Evolutionary conservation across 2,113 vertebrate species (phyloP).

Genomic region (Scalopus aquaticus): DNA sequence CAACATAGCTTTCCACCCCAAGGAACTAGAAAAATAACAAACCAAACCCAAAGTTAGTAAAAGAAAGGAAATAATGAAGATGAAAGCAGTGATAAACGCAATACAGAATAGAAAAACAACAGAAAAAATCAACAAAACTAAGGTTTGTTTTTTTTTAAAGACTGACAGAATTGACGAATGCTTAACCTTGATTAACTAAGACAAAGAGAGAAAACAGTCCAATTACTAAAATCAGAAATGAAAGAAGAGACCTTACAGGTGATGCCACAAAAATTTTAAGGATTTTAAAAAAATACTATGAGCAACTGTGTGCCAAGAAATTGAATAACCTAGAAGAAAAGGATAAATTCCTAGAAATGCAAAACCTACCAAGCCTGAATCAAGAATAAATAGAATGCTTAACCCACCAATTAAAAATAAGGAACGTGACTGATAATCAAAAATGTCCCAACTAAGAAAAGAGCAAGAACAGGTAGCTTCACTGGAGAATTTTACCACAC

Average conservation of each 20-base stretch:
- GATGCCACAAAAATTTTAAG: not conserved
- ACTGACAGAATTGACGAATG: not conserved
- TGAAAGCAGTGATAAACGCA: not conserved
- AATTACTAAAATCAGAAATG: not conserved
- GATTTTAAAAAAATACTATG: not conserved
- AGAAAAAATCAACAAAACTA: not conserved
- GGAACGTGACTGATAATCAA: not conserved
- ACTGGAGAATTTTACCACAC: not conserved
- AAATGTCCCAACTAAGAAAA: not conserved
- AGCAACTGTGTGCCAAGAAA: not conserved
- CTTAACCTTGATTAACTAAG: not conserved
- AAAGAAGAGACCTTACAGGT: not conserved
- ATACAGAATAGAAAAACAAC: not conserved
- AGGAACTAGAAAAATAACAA: not conserved
- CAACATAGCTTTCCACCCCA: not conserved
- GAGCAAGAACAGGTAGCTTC: not conserved
- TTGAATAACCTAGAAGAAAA: not conserved
- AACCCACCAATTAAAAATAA: not conserved
- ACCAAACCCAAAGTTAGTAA: not conserved
- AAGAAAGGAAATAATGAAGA: slow-evolving; percentile 33
- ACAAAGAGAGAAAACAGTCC: not conserved
- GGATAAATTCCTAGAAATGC: not conserved
- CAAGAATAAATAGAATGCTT: not conserved
- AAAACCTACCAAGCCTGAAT: not conserved
- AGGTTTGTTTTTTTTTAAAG: not conserved